phyloP scores from a whole-genome alignment of 1,140 invertebrate genomes.

The Sarcophaga peregrina region DNA sequence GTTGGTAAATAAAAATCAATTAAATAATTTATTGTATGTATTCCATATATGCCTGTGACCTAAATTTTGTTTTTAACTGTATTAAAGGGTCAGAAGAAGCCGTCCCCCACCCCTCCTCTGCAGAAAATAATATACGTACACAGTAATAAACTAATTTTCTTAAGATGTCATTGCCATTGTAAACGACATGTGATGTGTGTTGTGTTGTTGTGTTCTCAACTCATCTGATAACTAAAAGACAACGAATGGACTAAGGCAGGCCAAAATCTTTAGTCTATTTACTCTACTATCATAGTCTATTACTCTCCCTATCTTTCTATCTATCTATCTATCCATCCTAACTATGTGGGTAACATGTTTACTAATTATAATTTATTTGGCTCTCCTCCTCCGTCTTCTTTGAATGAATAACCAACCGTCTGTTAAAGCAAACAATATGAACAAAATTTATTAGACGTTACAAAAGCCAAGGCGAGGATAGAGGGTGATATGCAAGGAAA shows the following conservation, averaged over 20 bases:
- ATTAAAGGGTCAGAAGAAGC: background rate
- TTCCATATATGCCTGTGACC: conserved; percentile 1
- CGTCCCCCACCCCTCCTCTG: background rate
- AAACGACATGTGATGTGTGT: too few species aligned
- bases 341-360: conserved; percentile 1
- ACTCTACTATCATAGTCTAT: background rate
- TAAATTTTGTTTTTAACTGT: background rate
- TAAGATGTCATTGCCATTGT: too few species aligned
- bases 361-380: conserved; percentile 40
- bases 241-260: background rate
- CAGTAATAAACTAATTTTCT: too few species aligned
- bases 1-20: background rate
- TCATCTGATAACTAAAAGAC: too few species aligned
- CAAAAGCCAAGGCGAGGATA: background rate
- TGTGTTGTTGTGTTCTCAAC: too few species aligned
- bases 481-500: background rate
- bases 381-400: background rate
- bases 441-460: background rate
- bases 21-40: background rate
- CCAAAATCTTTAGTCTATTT: background rate
- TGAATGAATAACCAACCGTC: too few species aligned
- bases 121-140: too few species aligned
- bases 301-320: background rate
- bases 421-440: background rate
- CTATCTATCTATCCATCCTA: background rate